phyloP scores from a whole-genome alignment of 2,888 invertebrate species.

The Mythimna albipuncta region DNA sequence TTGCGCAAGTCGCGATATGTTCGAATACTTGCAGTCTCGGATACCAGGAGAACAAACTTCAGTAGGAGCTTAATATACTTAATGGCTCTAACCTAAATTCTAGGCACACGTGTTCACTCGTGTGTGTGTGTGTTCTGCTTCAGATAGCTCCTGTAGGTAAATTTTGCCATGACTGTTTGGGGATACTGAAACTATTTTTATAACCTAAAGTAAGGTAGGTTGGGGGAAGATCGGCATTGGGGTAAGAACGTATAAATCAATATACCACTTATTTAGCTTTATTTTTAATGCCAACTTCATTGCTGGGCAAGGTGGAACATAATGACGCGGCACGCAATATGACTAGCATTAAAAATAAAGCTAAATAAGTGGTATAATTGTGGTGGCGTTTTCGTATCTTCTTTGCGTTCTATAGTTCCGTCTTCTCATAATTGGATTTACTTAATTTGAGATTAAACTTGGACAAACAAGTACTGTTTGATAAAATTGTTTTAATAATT shows the following conservation, averaged over 20 bases:
- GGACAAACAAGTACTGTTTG: slow-evolving; percentile 7
- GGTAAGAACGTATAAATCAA: too few relatives aligned
- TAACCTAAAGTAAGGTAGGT: slow-evolving; percentile 2
- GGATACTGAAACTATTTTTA: background rate
- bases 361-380: too few relatives aligned
- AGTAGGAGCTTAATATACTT: slow-evolving; percentile 12
- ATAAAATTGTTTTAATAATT: slow-evolving; percentile 25
- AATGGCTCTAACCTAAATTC: background rate
- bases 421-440: slow-evolving; percentile 18
- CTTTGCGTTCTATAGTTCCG: slow-evolving; percentile 42
- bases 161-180: background rate
- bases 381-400: slow-evolving; percentile 50
- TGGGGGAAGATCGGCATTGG: too few relatives aligned
- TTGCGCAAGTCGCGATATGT: slow-evolving; percentile 52
- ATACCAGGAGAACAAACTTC: slow-evolving; percentile 42
- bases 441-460: slow-evolving; percentile 33
- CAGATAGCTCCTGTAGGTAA: background rate
- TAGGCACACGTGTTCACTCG: slow-evolving; percentile 22
- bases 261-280: too few relatives aligned
- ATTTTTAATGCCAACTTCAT: too few relatives aligned
- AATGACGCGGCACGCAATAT: too few relatives aligned
- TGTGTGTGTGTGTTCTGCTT: background rate
- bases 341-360: too few relatives aligned
- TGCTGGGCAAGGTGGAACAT: too few relatives aligned
- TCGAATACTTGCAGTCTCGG: slow-evolving; percentile 50